A percentile compares a stretch with the other conserved stretches of the same genome.
These are phyloP conservation scores for Eulithis testata DNA, from an alignment of 2,888 invertebrate species.

Conservation along the genomic window DNA sequence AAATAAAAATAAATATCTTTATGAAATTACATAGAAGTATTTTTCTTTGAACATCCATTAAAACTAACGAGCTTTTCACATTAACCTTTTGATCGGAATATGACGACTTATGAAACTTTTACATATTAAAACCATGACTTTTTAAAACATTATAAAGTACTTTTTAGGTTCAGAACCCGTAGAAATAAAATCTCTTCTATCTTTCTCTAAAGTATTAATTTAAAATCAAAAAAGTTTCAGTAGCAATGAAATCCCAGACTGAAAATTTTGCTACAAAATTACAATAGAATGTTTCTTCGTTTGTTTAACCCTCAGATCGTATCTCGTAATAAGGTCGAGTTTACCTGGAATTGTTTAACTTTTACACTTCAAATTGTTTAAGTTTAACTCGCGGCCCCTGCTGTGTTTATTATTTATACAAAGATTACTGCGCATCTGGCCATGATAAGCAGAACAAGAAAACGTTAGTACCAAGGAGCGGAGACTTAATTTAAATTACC, in stretches of 20 bases:
- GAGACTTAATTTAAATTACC: too few species aligned
- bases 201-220: neutral
- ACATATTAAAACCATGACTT: too few species aligned
- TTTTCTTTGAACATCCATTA: neutral
- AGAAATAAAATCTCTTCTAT: neutral
- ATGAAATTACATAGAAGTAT: neutral
- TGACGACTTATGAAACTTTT: too few species aligned
- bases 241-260: conserved; percentile 49
- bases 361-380: conserved; percentile 32
- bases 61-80: too few species aligned
- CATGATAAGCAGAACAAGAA: conserved; percentile 7
- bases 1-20: conserved; percentile 13
- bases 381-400: conserved; percentile 22
- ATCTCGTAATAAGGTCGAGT: conserved; percentile 34
- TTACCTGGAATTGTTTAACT: conserved; percentile 35
- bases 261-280: conserved; percentile 46
- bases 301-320: conserved; percentile 34
- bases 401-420: conserved; percentile 32
- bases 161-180: too few species aligned
- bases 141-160: too few species aligned
- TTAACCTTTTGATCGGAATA: too few species aligned
- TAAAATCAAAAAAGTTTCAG: conserved; percentile 38
- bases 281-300: conserved; percentile 48
- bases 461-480: neutral
- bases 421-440: conserved; percentile 24